These are phyloP conservation scores for Leuciscus idus DNA, from an alignment of 2,113 vertebrate species.

Conservation along the genomic window DNA sequence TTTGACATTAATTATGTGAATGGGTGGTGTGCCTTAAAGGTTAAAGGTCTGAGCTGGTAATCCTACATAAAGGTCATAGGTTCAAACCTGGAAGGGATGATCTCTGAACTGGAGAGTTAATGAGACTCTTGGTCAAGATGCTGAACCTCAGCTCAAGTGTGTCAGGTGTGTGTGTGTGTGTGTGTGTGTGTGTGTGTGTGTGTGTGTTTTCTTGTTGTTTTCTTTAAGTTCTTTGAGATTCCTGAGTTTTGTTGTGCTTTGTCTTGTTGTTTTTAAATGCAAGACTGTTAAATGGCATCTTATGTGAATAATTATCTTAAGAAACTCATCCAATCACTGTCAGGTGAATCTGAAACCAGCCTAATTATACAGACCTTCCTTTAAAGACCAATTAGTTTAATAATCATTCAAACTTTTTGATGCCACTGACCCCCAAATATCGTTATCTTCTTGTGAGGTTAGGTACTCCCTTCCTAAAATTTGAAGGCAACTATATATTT, in stretches of 20 bases:
- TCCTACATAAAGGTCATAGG: not conserved
- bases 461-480: not conserved
- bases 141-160: not conserved
- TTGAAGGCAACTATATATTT: not conserved
- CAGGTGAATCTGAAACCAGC: no score
- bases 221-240: not conserved
- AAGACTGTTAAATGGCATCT: no score
- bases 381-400: not conserved
- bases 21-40: not conserved
- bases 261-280: no score
- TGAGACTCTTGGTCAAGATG: conserved; percentile 10
- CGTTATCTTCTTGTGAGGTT: not conserved
- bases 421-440: no score
- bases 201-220: no score
- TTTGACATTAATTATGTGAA: not conserved
- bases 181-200: no score
- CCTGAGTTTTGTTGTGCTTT: not conserved
- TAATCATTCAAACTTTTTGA: not conserved
- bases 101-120: not conserved
- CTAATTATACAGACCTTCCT: not conserved
- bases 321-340: no score
- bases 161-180: not conserved
- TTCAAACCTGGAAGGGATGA: conserved; percentile 8
- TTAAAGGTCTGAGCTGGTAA: conserved; percentile 16
- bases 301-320: no score